Evolutionary conservation across 1,140 invertebrate species (phyloP).

Genomic region (Cephus cinctus): DNA sequence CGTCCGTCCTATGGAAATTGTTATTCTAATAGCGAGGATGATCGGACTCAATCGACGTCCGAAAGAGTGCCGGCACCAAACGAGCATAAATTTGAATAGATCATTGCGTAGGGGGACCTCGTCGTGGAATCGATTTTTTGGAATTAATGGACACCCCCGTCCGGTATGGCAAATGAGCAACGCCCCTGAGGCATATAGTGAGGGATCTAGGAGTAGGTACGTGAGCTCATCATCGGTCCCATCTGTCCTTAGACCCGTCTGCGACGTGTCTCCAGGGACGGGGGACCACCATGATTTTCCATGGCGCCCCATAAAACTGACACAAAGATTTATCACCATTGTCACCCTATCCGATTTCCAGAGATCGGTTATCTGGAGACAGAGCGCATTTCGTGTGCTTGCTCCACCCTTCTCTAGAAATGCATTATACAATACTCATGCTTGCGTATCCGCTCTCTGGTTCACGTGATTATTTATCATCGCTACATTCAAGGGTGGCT

Average conservation of each 20-base stretch:
- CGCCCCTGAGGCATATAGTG: conserved; percentile 33
- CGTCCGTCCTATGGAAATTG: conserved; percentile 26
- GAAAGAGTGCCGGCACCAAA: not conserved
- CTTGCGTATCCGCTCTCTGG: no score
- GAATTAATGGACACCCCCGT: conserved; percentile 44
- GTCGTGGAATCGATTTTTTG: conserved; percentile 36
- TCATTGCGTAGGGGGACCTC: conserved; percentile 14
- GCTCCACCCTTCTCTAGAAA: not conserved
- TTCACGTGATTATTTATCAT: no score
- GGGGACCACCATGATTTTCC: conserved; percentile 43
- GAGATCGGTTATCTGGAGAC: conserved; percentile 22
- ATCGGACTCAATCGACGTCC: conserved; percentile 10
- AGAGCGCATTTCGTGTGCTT: not conserved
- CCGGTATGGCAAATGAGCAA: conserved; percentile 45
- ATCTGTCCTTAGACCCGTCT: conserved; percentile 30
- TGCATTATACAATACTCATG: not conserved
- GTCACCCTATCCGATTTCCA: conserved; percentile 23
- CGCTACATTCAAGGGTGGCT: no score
- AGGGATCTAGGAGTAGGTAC: conserved; percentile 24
- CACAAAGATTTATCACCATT: conserved; percentile 33
- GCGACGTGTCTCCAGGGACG: conserved; percentile 17
- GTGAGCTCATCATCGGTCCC: conserved; percentile 40
- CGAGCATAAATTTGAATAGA: conserved; percentile 43
- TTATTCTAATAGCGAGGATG: conserved; percentile 34
- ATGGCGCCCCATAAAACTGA: conserved; percentile 31